Evolutionary conservation across 2,797 vertebrate species (phyloP), one percentile per base, ranked within the genome.

Genomic region (Denticeps clupeoides): DNA sequence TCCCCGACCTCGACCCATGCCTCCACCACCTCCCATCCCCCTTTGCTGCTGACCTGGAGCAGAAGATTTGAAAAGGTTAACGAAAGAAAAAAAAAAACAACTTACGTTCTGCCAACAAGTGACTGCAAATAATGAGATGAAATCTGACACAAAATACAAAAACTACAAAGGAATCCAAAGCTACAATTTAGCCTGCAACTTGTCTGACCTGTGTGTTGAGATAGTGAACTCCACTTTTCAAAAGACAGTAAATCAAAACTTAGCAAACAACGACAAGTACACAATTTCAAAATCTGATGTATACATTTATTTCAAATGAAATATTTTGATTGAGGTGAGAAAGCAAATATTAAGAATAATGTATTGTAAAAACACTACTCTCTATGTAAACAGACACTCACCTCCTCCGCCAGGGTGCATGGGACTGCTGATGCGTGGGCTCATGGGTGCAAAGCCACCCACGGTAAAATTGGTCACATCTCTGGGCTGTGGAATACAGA

Each of bases 401-500:
- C 82, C 78, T 47, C 79, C 83, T 40, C 80, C 80, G 0, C 80
- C 81, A 1, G 91, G 89, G 53, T 95, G 93, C 83, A 91, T 87
- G 1, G 93, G 93, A 48, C 92, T 96, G 84, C 87, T 95, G 76
- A 97, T 93, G 8, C 91, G 81, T 5, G 92, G 92, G 13, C 91
- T 96, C 92, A 95, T 97, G 0, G 93, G 93, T 0, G 89, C 73
- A 8, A 96, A 96, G 1, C 89, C 85, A 0, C 89, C 89, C 40
- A 94, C 79, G 0, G 90, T 90, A 62, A 95, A 87, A 78, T 95
- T 93, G 42, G 89, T 94, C 62, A 94, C 89, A 1, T 96, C 92
- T 43, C 92, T 79, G 4, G 93, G 92, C 92, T 96, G 58, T 1
- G 38, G 47, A 31, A 31, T 51, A 9, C 55, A 35, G 23, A 3